Evolutionary conservation across 1,140 invertebrate genomes (phyloP).

Genomic region (Drosophila lowei): DNA sequence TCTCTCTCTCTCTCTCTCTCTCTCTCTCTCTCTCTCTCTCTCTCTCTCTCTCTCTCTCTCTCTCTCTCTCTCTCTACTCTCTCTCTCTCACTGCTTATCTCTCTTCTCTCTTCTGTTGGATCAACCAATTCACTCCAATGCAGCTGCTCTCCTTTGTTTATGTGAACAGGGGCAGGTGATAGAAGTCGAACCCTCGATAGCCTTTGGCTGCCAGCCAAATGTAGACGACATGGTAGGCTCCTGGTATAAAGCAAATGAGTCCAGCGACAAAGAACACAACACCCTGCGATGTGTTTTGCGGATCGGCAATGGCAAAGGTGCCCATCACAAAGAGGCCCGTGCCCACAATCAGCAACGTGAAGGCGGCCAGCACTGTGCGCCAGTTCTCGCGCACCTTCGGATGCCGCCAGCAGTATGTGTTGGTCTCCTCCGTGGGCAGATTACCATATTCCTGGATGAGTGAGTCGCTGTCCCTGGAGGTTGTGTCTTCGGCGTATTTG

Average conservation of each 20-base stretch:
- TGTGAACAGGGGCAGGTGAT: constrained; percentile 91
- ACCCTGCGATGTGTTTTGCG: constrained; percentile 89
- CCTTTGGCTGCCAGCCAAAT: constrained; percentile 92
- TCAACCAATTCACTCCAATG: constrained; percentile 26
- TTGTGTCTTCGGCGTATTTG: constrained; percentile 87
- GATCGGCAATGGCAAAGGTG: constrained; percentile 88
- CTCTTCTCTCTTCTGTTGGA: constrained; percentile 11
- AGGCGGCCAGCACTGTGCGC: constrained; percentile 91
- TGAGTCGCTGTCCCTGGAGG: constrained; percentile 91
- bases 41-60: background rate
- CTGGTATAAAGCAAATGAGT: constrained; percentile 91
- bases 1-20: background rate
- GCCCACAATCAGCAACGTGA: constrained; percentile 89
- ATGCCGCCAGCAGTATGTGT: constrained; percentile 89
- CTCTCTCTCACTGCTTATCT: constrained; percentile 8
- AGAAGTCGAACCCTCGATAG: constrained; percentile 91
- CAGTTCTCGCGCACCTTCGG: constrained; percentile 93
- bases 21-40: constrained; percentile 6
- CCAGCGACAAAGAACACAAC: constrained; percentile 91
- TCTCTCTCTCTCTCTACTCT: background rate
- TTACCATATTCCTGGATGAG: constrained; percentile 90
- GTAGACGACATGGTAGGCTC: constrained; percentile 92
- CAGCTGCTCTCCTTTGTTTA: constrained; percentile 81
- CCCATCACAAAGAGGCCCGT: constrained; percentile 89
- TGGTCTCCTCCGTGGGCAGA: constrained; percentile 85